A percentile compares a stretch with the other conserved stretches of the same genome.
These are phyloP conservation scores for Lepidurus couesii DNA, from an alignment of 1,140 invertebrate genomes.

Conservation along the genomic window DNA sequence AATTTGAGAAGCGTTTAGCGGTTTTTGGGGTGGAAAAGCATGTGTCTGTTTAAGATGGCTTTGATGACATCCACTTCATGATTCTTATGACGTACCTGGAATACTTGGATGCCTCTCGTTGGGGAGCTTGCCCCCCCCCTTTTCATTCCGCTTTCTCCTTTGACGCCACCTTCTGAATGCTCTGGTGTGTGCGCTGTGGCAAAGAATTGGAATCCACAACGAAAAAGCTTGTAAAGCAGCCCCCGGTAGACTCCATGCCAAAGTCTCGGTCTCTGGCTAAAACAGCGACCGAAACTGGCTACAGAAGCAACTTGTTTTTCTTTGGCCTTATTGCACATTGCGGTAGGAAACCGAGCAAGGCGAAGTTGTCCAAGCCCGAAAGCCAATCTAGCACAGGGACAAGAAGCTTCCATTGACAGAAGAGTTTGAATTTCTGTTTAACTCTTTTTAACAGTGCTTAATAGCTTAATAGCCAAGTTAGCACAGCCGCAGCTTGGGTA, in stretches of 20 bases:
- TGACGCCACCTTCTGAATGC: background rate
- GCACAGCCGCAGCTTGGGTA: background rate
- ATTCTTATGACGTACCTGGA: slow-evolving; percentile 10
- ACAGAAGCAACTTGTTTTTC: background rate
- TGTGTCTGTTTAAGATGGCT: background rate
- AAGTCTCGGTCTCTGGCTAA: background rate
- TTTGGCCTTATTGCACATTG: background rate
- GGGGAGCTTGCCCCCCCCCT: background rate
- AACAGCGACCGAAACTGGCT: background rate
- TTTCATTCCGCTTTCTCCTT: background rate
- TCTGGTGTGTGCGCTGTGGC: background rate
- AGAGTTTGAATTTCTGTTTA: too few species aligned
- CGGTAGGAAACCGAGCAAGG: background rate
- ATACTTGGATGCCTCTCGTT: background rate
- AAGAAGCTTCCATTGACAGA: too few species aligned
- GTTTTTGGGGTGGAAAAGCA: background rate
- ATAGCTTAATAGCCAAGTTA: too few species aligned
- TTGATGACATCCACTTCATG: slow-evolving; percentile 16
- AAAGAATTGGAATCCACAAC: background rate
- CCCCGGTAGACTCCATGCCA: background rate
- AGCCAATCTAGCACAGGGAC: too few species aligned
- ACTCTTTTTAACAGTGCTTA: too few species aligned
- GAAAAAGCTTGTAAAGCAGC: background rate
- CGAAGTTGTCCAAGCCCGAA: too few species aligned
- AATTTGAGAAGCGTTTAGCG: background rate